Evolutionary conservation across 64 coral and sea anemone species (phyloP), one percentile per base, ranked within the genome.

Genomic region (Hydrozoanthus tunicans): DNA sequence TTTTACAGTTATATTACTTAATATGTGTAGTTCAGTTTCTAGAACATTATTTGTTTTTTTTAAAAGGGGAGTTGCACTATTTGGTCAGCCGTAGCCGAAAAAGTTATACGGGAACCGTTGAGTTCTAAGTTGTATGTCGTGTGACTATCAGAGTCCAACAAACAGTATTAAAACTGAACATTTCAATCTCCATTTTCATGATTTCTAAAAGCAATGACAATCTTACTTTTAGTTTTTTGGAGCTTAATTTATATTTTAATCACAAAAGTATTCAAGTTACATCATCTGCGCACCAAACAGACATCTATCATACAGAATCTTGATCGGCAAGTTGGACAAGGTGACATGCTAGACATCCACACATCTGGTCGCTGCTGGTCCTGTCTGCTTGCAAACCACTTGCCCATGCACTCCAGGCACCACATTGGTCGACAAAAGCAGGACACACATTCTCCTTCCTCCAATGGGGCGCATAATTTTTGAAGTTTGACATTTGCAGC

Each of bases 381-480:
- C 25, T 98, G 96, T 2, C 93, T 93, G 90, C 96, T 98, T 58
- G 96, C 96, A 98, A 95, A 98, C 96, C 96, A 98, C 23, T 98
- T 98, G 43, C 96, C 96, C 96, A 98, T 98, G 70, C 96, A 98
- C 72, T 98, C 93, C 51, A 98, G 79, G 83, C 96, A 98, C 96
- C 96, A 98, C 96, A 98, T 98, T 1, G 96, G 91, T 5, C 96
- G 86, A 56, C 96, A 98, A 53, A 91, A 98, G 79, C 96, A 98
- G 14, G 91, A 80, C n/a, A 98, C 91, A 77, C 96, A 98, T 20
- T 93, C 91, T 15, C 96, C 96, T 52, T 93, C 91, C 4, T 86
- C 91, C 6, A 91, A 25, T 69, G 78, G 27, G 11, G 93, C 92
- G 86, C 96, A 98, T 17, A 98, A 80, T 79, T 98, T 98, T 70